Conservation (phyloP, 2,888 invertebrate species). For the Craniophora ligustri region DNA sequence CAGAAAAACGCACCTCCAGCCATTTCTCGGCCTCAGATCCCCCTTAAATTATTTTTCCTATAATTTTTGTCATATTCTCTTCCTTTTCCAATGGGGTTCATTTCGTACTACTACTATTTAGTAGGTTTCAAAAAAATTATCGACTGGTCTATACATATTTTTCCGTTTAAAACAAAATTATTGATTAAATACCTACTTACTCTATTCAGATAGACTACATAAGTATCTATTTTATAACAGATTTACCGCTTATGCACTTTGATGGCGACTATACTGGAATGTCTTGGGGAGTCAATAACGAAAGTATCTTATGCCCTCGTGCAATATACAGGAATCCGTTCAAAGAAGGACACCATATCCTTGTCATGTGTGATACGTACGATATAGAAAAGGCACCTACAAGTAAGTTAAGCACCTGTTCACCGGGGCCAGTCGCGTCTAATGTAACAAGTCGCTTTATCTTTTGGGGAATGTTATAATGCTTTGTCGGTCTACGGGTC, state of each 20-base stretch:
- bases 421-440: background rate
- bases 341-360: slow-evolving; percentile 95
- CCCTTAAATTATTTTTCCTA: too few relatives aligned
- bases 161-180: too few relatives aligned
- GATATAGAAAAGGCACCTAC: slow-evolving; percentile 95
- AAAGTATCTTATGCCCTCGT: slow-evolving; percentile 96
- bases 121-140: too few relatives aligned
- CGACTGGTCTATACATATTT: too few relatives aligned
- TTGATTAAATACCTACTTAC: too few relatives aligned
- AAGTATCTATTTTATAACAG: slow-evolving; percentile 80
- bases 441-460: too few relatives aligned
- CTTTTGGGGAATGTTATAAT: background rate
- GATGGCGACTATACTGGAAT: slow-evolving; percentile 98
- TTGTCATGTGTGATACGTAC: slow-evolving; percentile 97
- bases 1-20: too few relatives aligned
- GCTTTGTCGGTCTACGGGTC: background rate
- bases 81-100: too few relatives aligned
- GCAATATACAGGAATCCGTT: slow-evolving; percentile 98
- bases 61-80: too few relatives aligned
- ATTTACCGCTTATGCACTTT: slow-evolving; percentile 97
- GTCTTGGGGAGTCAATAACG: slow-evolving; percentile 95
- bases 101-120: too few relatives aligned
- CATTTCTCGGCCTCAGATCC: too few relatives aligned
- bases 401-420: slow-evolving; percentile 82
- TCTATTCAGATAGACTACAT: too few relatives aligned